Percentiles rank a stretch among this genome's conserved stretches.
Evolutionary conservation across 1,140 invertebrate genomes (phyloP).

Genomic region (Melipona quadrifasciata): DNA sequence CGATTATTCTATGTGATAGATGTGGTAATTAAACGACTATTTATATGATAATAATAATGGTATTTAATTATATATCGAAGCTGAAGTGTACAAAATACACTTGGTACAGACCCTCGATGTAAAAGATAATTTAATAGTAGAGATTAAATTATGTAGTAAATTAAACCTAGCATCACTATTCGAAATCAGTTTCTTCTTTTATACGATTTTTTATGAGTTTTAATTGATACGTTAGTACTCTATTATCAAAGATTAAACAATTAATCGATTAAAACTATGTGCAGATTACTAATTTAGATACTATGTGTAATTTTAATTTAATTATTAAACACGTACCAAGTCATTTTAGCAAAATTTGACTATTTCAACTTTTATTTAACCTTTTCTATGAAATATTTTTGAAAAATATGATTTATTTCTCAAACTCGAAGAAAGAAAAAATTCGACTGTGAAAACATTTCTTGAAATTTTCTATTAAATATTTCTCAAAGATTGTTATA

Average conservation of each 20-base stretch:
- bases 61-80: background rate
- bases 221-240: no score
- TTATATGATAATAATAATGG: background rate
- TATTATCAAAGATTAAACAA: no score
- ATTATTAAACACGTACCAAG: background rate
- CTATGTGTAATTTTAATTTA: background rate
- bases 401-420: background rate
- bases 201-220: no score
- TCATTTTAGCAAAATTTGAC: background rate
- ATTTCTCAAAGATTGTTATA: background rate
- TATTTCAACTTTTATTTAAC: background rate
- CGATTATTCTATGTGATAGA: background rate
- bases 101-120: background rate
- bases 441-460: background rate
- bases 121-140: background rate
- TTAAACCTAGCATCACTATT: no score
- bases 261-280: no score
- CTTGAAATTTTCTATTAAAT: background rate
- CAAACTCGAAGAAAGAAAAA: background rate
- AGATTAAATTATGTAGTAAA: background rate
- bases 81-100: background rate
- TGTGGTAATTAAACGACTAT: background rate
- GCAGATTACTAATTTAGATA: no score
- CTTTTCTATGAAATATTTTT: background rate
- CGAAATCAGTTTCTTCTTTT: no score